A percentile compares a stretch with the other conserved stretches of the same genome.
These are phyloP conservation scores for Patagioenas fasciata DNA, from an alignment of 2,113 vertebrate species.

Conservation along the genomic window DNA sequence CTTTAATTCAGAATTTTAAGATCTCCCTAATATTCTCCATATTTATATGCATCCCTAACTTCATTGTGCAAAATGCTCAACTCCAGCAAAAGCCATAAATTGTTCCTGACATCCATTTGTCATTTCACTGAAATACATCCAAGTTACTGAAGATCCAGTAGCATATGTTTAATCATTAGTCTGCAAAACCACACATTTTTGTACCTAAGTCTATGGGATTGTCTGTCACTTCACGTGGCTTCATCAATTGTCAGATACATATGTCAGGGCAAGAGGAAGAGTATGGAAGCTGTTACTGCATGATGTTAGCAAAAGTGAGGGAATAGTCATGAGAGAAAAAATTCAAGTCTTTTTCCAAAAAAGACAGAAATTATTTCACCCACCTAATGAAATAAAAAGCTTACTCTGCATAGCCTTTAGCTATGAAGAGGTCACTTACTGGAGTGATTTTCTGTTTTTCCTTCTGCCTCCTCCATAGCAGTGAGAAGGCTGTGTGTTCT, in stretches of 20 bases:
- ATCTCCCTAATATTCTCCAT: accelerated
- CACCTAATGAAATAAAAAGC: neutral
- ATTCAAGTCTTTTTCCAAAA: neutral
- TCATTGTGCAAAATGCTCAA: neutral
- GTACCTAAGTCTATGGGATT: neutral
- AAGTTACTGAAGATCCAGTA: neutral
- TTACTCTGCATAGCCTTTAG: neutral
- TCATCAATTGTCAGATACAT: neutral
- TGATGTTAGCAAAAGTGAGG: neutral
- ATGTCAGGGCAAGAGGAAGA: neutral
- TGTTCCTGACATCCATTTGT: neutral
- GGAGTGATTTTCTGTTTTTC: neutral
- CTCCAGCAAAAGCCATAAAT: neutral
- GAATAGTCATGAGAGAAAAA: neutral
- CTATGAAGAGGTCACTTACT: neutral
- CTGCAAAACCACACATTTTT: neutral
- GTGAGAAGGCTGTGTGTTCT: neutral
- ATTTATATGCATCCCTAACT: neutral
- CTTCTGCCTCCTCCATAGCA: accelerated
- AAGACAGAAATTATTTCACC: neutral
- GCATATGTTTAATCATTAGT: neutral
- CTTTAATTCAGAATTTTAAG: neutral
- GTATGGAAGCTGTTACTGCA: neutral
- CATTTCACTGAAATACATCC: neutral
- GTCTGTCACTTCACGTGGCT: neutral